Base-by-base conservation (phyloP, 2,113 vertebrate species). In the Hydropotes inermis region DNA sequence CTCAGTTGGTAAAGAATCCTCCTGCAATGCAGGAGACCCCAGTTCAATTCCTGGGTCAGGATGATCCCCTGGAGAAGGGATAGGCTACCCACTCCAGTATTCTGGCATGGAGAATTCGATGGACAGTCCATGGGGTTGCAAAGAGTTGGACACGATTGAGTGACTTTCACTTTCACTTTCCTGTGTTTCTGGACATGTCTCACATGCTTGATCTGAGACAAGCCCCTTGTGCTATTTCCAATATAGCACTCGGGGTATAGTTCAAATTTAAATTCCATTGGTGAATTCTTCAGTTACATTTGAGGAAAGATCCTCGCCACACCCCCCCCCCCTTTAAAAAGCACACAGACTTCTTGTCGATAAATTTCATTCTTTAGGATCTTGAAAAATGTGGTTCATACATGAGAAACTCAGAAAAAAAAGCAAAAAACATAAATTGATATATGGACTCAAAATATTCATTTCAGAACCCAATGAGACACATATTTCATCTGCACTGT, bases 401-500 rank as follows among this genome's bases (percentile, higher is more conserved):
- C 87, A 90, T 70, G 85, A 97, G 97, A 95, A 97, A 95, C 96
- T 97, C 88, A 82, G 81, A 14, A 36, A 90, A 85, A 81, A 97
- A 95, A 87, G 97, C 94, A 64, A 97, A 97, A 97, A 92, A 57
- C 67, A 91, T 85, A 89, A 98, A 98, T 91, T 21, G 15, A 98
- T 97, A 97, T 50, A 95, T 96, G 97, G 96, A 89, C 98, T 95
- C 47, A 98, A 98, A 94, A 92, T 76, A 55, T 87, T 30, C 91
- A 86, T 96, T 95, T 96, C 78, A 87, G 88, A 98, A 97, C 91
- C 97, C 83, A 97, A 90, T 85, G 70, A 70, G 91, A 98, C 96
- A 96, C 96, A 97, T 98, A 98, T 98, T 98, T 98, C 97, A 98
- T 97, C 93, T 97, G 92, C 82, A 85, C 87, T 97, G 86, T 97